A percentile compares a stretch with the other conserved stretches of the same genome.
These are phyloP conservation scores for Ascaphus truei DNA, from an alignment of 2,113 vertebrate genomes.

Conservation along the genomic window DNA sequence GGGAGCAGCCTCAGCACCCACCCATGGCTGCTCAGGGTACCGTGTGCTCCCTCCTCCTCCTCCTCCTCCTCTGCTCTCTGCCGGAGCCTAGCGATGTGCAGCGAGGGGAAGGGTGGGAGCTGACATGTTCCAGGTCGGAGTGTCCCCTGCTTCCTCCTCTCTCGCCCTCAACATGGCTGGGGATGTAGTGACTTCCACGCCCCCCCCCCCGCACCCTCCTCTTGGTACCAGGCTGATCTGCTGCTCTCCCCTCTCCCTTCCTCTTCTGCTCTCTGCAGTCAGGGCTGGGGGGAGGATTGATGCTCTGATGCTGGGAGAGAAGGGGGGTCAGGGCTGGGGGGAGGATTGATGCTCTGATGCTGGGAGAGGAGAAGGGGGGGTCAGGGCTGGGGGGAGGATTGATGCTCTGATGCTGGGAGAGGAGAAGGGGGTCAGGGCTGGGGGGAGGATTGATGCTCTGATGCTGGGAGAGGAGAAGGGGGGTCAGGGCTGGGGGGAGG, in stretches of 20 bases:
- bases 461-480: neutral
- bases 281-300: neutral
- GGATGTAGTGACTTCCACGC: neutral
- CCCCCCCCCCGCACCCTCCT: neutral
- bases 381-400: too few relatives aligned
- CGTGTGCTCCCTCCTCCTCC: neutral
- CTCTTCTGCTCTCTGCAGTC: neutral
- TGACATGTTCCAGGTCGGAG: neutral
- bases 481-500: too few relatives aligned
- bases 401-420: too few relatives aligned
- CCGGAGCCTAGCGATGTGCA: constrained; percentile 19
- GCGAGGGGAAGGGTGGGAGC: neutral
- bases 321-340: too few relatives aligned
- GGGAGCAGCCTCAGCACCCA: neutral
- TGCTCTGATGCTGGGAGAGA: neutral
- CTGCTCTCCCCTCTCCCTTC: neutral
- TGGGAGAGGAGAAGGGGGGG: neutral
- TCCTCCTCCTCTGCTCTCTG: neutral
- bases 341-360: too few relatives aligned
- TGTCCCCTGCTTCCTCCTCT: neutral
- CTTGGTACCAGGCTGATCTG: neutral
- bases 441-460: neutral
- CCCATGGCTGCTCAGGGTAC: neutral
- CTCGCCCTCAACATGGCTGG: constrained; percentile 8
- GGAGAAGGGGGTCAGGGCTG: too few relatives aligned